Evolutionary conservation across 2,888 invertebrate species (phyloP).

Genomic region (Rhogogaster chlorosoma): DNA sequence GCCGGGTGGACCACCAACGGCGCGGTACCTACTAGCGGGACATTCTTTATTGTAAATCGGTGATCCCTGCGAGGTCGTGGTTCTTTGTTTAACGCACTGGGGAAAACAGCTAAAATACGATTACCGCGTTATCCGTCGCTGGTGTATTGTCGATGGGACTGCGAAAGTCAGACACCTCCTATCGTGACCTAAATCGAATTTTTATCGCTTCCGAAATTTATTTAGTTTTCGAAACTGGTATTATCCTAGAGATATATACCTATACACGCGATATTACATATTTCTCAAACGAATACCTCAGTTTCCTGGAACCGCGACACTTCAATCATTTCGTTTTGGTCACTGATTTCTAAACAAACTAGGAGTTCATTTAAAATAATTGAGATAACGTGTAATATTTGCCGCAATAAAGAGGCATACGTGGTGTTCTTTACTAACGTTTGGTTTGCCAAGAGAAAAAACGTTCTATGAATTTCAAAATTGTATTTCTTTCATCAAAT

Average conservation of each 20-base stretch:
- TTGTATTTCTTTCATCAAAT: too few relatives aligned
- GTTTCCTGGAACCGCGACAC: too few relatives aligned
- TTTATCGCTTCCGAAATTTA: neutral
- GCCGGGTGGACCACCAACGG: slow-evolving; percentile 1
- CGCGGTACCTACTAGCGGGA: slow-evolving; percentile 44
- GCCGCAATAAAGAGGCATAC: too few relatives aligned
- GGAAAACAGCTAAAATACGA: slow-evolving; percentile 28
- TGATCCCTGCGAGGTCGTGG: slow-evolving; percentile 46
- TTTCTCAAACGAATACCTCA: neutral
- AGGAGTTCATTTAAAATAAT: neutral
- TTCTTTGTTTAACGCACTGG: slow-evolving; percentile 45
- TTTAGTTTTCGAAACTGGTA: neutral
- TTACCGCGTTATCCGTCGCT: slow-evolving; percentile 6
- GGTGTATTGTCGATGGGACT: neutral
- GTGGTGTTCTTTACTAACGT: too few relatives aligned
- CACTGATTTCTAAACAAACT: neutral
- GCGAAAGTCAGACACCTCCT: neutral
- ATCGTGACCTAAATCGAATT: neutral
- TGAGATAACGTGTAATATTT: neutral
- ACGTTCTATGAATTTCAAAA: too few relatives aligned
- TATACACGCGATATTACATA: neutral
- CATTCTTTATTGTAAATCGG: slow-evolving; percentile 55
- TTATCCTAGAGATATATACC: neutral
- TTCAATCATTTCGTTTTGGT: neutral
- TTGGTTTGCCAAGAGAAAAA: too few relatives aligned